phyloP scores from a whole-genome alignment of 2,797 vertebrate genomes.

The Xiphophorus birchmanni region DNA sequence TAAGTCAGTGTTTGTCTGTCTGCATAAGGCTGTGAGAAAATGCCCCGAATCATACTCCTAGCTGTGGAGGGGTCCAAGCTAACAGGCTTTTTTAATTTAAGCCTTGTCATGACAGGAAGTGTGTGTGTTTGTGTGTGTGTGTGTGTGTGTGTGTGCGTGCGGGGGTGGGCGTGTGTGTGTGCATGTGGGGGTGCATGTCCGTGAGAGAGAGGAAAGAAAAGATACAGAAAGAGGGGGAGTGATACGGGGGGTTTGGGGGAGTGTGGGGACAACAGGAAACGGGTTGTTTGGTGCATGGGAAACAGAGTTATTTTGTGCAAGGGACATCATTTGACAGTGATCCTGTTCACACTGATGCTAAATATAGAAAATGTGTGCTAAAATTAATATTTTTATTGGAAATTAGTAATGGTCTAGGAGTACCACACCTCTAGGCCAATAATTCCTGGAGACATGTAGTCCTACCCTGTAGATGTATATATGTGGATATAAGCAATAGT shows the following conservation, averaged over 20 bases:
- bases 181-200: conserved; percentile 9
- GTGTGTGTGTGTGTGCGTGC: conserved; percentile 10
- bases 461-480: neutral
- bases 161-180: neutral
- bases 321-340: conserved; percentile 49
- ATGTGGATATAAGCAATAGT: neutral
- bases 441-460: neutral
- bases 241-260: conserved; percentile 27
- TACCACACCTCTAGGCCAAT: neutral
- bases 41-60: neutral
- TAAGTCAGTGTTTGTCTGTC: neutral
- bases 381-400: neutral
- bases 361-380: conserved; percentile 41
- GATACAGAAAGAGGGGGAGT: conserved; percentile 10
- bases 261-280: conserved; percentile 65
- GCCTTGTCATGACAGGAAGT: conserved; percentile 70
- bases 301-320: conserved; percentile 61
- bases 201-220: conserved; percentile 2
- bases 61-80: conserved; percentile 49
- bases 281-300: conserved; percentile 67
- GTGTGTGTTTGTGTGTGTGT: neutral
- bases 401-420: neutral
- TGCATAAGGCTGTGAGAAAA: conserved; percentile 17
- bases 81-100: conserved; percentile 70
- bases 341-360: conserved; percentile 59